Percentiles rank a stretch among this genome's conserved stretches.
phyloP scores from a whole-genome alignment of 2,113 vertebrate species.

The Tupaia tana region DNA sequence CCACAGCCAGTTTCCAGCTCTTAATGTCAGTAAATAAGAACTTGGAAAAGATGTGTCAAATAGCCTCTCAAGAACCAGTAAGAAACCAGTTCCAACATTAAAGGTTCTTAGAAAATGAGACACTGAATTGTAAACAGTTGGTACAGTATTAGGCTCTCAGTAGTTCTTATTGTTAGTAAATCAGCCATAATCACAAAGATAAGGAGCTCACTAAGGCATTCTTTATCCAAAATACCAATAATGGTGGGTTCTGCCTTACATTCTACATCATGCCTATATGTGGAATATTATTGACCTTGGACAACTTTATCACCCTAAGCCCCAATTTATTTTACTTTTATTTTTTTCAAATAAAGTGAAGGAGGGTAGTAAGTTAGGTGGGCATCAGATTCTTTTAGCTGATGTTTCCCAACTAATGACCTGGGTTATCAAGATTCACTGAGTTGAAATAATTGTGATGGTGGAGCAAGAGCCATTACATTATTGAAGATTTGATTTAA shows the following conservation, averaged over 20 bases:
- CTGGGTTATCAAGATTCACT: neutral
- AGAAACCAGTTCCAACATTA: neutral
- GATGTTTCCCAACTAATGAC: neutral
- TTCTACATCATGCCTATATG: neutral
- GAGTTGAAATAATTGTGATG: neutral
- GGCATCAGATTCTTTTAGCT: neutral
- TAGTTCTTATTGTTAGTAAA: neutral
- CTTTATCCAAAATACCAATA: neutral
- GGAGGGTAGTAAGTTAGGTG: neutral
- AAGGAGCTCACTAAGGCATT: neutral
- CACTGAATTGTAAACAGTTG: neutral
- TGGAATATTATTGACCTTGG: neutral
- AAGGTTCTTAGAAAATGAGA: neutral
- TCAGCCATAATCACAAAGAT: neutral
- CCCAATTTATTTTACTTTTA: neutral
- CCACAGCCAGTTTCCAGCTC: too few species aligned
- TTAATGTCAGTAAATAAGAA: neutral
- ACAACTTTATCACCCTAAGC: neutral
- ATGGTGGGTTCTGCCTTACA: neutral
- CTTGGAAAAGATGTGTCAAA: neutral
- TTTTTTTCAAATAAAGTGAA: neutral
- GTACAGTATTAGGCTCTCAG: neutral
- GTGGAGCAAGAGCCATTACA: neutral
- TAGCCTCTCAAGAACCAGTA: neutral
- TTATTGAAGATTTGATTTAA: neutral